Evolutionary conservation across 2,113 vertebrate genomes (phyloP).

Genomic region (Cranoglanis bouderius): DNA sequence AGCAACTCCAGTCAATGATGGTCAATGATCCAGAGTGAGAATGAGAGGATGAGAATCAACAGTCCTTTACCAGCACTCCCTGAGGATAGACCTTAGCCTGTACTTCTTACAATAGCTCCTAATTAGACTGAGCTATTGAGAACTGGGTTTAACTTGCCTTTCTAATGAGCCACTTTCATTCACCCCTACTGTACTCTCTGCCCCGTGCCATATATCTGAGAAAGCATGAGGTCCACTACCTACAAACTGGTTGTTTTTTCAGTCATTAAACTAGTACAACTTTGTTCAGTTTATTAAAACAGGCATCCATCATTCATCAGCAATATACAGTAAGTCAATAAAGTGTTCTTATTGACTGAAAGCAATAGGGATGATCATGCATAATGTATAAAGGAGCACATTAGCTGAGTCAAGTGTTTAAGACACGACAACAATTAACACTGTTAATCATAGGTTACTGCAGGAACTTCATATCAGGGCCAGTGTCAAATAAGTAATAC

Average conservation of each 20-base stretch:
- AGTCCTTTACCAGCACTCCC: conserved; percentile 8
- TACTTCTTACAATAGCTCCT: conserved; percentile 24
- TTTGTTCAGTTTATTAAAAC: conserved; percentile 18
- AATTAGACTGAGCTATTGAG: conserved; percentile 36
- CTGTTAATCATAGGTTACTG: not conserved
- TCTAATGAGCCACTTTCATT: conserved; percentile 31
- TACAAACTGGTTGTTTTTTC: not conserved
- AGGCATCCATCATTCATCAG: conserved; percentile 21
- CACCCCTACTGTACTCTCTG: conserved; percentile 23
- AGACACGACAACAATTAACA: not conserved
- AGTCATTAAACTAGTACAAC: not conserved
- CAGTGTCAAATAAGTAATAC: not conserved
- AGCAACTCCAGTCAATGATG: conserved; percentile 20
- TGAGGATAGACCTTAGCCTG: conserved; percentile 4
- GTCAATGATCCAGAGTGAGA: conserved; percentile 21
- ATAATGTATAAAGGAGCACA: conserved; percentile 31
- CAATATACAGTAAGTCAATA: conserved; percentile 26
- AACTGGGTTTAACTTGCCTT: conserved; percentile 9
- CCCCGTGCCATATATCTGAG: not conserved
- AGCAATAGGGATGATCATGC: conserved; percentile 19
- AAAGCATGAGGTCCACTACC: not conserved
- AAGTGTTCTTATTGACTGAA: conserved; percentile 26
- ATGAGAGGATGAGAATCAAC: conserved; percentile 15
- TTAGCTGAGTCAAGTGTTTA: conserved; percentile 9
- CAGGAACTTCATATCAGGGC: not conserved